Percentiles rank a stretch among this genome's conserved stretches.
phyloP scores from a whole-genome alignment of 2,888 invertebrate species.

The Sarcophaga rosellei region DNA sequence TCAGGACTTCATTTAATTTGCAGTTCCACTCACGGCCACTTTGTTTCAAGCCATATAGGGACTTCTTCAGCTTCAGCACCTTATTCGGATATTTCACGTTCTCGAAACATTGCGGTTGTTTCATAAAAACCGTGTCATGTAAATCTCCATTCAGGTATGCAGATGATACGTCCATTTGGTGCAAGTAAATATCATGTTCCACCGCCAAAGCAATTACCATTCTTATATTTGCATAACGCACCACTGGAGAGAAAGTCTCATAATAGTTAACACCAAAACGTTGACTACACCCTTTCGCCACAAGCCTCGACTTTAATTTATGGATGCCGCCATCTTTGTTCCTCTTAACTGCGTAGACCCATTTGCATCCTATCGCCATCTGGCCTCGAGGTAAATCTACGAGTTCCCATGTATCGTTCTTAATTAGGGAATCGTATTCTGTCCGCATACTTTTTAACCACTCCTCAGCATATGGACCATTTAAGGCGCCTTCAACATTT shows the following conservation, averaged over 20 bases:
- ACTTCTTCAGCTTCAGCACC: constrained; percentile 62
- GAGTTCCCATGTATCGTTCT: constrained; percentile 55
- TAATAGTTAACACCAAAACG: constrained; percentile 60
- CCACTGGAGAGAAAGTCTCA: constrained; percentile 66
- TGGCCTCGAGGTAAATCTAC: constrained; percentile 37
- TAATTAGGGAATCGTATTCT: constrained; percentile 55
- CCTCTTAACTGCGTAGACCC: constrained; percentile 25
- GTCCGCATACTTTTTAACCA: constrained; percentile 47
- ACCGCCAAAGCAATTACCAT: constrained; percentile 66
- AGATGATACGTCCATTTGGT: constrained; percentile 66
- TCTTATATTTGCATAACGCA: constrained; percentile 64
- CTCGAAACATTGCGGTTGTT: constrained; percentile 53
- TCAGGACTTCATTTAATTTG: constrained; percentile 29
- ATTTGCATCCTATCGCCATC: constrained; percentile 30
- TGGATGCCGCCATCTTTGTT: constrained; percentile 10
- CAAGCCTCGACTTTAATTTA: constrained; percentile 42
- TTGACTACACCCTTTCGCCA: constrained; percentile 63
- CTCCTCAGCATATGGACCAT: too few species aligned
- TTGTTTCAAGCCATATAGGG: constrained; percentile 69
- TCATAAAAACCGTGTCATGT: constrained; percentile 61
- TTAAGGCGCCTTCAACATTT: too few species aligned
- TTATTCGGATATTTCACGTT: constrained; percentile 26
- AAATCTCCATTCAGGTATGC: constrained; percentile 63
- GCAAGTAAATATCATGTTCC: constrained; percentile 62
- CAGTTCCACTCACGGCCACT: constrained; percentile 7